These are phyloP conservation scores for Polydesmus complanatus DNA, from an alignment of 2,888 invertebrate species.

Conservation along the genomic window DNA sequence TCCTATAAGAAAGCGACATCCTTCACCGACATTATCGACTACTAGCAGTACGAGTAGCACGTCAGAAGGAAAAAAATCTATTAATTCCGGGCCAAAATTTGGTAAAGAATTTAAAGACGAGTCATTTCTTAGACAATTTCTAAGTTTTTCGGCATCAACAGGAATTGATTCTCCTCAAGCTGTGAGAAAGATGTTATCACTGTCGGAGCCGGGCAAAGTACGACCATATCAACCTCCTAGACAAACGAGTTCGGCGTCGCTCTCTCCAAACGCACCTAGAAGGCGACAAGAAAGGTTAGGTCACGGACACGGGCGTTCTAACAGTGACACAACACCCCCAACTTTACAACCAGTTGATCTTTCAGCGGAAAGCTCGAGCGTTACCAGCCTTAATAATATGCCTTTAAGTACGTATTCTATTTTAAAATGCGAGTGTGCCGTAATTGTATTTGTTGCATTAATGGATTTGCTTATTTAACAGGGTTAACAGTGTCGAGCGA, in stretches of 20 bases:
- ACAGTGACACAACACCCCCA: conserved; percentile 51
- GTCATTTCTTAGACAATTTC: no score
- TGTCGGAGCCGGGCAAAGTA: conserved; percentile 54
- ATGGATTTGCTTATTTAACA: conserved; percentile 27
- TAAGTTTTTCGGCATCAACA: conserved; percentile 23
- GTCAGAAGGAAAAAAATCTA: conserved; percentile 26
- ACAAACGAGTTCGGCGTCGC: conserved; percentile 32
- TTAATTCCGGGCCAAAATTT: conserved; percentile 36
- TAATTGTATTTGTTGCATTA: not conserved
- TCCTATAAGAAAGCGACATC: conserved; percentile 56
- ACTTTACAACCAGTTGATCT: conserved; percentile 60
- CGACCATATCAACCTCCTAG: conserved; percentile 73
- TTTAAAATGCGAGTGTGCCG: not conserved
- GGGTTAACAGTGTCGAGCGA: conserved; percentile 82
- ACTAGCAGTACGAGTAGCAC: conserved; percentile 70
- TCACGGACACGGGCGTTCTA: conserved; percentile 79
- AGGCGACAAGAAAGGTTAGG: conserved; percentile 34
- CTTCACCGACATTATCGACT: conserved; percentile 83
- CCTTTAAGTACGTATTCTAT: conserved; percentile 61
- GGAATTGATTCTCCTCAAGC: conserved; percentile 94
- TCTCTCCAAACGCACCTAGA: conserved; percentile 25
- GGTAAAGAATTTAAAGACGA: conserved; percentile 26
- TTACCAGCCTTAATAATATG: conserved; percentile 79
- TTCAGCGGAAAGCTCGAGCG: conserved; percentile 88
- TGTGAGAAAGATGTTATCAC: conserved; percentile 81